phyloP scores from a whole-genome alignment of 1,140 invertebrate species.

The Octopus bimaculoides region DNA sequence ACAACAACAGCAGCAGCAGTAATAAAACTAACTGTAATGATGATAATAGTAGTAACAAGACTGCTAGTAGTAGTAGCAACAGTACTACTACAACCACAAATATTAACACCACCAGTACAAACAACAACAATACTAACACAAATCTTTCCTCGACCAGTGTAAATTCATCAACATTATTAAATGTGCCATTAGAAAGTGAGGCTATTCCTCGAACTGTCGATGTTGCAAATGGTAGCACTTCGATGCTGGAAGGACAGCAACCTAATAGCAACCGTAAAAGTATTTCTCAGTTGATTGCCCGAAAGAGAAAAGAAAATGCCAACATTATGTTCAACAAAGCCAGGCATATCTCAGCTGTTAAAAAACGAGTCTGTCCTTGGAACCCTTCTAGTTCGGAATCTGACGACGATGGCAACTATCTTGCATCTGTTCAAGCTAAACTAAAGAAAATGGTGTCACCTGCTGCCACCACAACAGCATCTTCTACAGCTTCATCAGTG shows the following conservation, averaged over 20 bases:
- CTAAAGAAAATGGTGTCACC: conserved; percentile 22
- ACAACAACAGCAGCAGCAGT: not conserved
- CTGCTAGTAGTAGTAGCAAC: not conserved
- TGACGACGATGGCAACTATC: not conserved
- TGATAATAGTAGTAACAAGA: not conserved
- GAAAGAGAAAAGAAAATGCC: conserved; percentile 35
- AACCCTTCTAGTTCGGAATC: conserved; percentile 2
- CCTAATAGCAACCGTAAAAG: conserved; percentile 23
- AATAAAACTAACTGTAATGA: not conserved
- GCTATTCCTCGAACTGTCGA: not conserved
- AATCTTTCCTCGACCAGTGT: not conserved
- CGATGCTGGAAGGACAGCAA: not conserved
- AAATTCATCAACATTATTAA: not conserved
- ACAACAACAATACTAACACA: not conserved
- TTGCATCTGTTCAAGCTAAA: not conserved
- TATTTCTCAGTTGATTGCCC: conserved; percentile 48
- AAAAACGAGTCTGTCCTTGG: not conserved
- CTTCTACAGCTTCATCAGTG: not conserved
- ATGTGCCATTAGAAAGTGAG: not conserved
- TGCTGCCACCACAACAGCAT: not conserved
- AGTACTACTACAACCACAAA: not conserved
- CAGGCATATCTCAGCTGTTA: not conserved
- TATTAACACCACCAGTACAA: not conserved
- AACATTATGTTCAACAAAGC: conserved; percentile 19
- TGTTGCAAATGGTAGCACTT: not conserved